Evolutionary conservation across 2,888 invertebrate genomes (phyloP).

Genomic region (Tethea ocularis): DNA sequence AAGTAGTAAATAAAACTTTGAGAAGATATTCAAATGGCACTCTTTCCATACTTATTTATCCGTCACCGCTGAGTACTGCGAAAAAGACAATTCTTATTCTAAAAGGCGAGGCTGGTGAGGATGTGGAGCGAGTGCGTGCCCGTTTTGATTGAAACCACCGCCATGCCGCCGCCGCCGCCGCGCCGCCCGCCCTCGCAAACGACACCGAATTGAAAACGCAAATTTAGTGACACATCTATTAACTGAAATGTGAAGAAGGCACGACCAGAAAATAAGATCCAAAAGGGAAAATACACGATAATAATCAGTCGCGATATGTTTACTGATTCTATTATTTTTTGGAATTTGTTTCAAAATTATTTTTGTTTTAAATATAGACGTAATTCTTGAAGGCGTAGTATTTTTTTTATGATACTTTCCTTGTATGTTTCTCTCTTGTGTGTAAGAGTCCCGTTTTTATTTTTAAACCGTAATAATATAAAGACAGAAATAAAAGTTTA

Average conservation of each 20-base stretch:
- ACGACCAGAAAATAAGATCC: conserved; percentile 64
- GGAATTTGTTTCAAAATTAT: neutral
- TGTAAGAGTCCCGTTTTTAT: neutral
- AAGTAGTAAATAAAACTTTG: too few relatives aligned
- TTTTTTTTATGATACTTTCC: neutral
- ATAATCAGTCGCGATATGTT: conserved; percentile 40
- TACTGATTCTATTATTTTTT: conserved; percentile 11
- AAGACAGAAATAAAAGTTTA: conserved; percentile 11
- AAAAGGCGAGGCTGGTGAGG: conserved; percentile 78
- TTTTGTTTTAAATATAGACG: neutral
- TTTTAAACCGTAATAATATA: conserved; percentile 3
- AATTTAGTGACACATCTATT: conserved; percentile 82
- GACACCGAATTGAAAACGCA: conserved; percentile 78
- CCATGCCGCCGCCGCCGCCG: conserved; percentile 28
- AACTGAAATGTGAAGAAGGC: conserved; percentile 68
- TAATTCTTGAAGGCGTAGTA: neutral
- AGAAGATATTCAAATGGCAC: conserved; percentile 32
- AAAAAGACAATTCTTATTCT: conserved; percentile 84
- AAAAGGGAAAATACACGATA: conserved; percentile 39
- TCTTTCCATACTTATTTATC: conserved; percentile 55
- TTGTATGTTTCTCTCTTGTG: neutral
- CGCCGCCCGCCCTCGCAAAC: conserved; percentile 42
- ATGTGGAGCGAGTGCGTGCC: conserved; percentile 81
- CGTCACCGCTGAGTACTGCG: conserved; percentile 65
- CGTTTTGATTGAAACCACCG: conserved; percentile 79